Percentiles rank a stretch among this genome's conserved stretches.
Conservation (phyloP, 2,797 vertebrate genomes). For the Gadopsis marmoratus region DNA sequence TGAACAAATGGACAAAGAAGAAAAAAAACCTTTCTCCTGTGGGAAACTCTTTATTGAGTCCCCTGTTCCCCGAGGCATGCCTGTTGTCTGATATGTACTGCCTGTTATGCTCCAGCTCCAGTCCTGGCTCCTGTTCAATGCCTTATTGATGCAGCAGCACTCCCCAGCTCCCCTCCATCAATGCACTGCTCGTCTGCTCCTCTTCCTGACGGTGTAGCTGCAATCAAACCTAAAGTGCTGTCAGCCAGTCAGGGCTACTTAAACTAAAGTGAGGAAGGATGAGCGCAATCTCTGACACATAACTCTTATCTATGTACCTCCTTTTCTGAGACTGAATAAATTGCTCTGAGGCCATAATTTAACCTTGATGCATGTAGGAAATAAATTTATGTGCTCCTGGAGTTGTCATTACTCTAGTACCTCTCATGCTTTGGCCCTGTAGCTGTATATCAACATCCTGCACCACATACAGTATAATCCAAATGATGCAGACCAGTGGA, state of each 20-base stretch:
- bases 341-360: conserved; percentile 58
- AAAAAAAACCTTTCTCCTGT: conserved; percentile 17
- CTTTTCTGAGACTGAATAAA: conserved; percentile 58
- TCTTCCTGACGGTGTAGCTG: conserved; percentile 45
- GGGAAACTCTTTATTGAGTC: conserved; percentile 33
- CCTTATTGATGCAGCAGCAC: conserved; percentile 61
- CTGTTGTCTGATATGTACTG: conserved; percentile 44
- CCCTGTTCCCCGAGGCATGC: conserved; percentile 40
- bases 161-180: conserved; percentile 53
- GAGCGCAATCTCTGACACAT: conserved; percentile 56
- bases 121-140: conserved; percentile 48
- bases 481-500: conserved; percentile 48
- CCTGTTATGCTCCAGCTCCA: conserved; percentile 34
- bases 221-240: conserved; percentile 69
- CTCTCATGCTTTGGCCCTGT: conserved; percentile 27
- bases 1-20: conserved; percentile 35
- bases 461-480: conserved; percentile 37
- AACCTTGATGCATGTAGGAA: conserved; percentile 58
- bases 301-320: conserved; percentile 47
- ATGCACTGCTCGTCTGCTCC: conserved; percentile 40
- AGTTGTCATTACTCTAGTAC: conserved; percentile 44
- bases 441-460: conserved; percentile 48
- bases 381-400: conserved; percentile 56
- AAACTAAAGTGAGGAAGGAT: conserved; percentile 61
- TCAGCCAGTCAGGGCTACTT: conserved; percentile 61